These are phyloP conservation scores for Coelopa frigida DNA, from an alignment of 1,140 invertebrate species.

Conservation along the genomic window DNA sequence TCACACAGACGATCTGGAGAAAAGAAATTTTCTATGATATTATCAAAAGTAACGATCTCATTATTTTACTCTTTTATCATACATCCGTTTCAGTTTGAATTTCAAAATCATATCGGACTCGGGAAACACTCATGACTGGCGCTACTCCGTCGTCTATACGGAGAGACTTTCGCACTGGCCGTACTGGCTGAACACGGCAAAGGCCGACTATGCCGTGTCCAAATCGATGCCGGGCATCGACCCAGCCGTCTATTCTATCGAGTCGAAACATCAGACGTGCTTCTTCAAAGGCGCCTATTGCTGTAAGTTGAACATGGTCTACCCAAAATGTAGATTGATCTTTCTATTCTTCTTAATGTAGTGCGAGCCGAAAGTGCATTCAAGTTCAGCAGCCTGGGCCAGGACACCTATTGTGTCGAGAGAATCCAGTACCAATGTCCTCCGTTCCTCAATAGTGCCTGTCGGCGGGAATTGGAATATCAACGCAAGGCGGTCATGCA, in stretches of 20 bases:
- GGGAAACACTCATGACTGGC: constrained; percentile 61
- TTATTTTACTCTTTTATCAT: constrained; percentile 15
- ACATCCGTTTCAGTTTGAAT: constrained; percentile 51
- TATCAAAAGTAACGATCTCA: neutral
- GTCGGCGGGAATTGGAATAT: constrained; percentile 52
- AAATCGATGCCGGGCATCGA: constrained; percentile 37
- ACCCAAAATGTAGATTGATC: constrained; percentile 5
- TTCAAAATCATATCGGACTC: constrained; percentile 57
- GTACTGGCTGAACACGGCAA: constrained; percentile 50
- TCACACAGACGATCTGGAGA: no score
- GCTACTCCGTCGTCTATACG: constrained; percentile 59
- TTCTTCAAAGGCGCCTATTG: constrained; percentile 53
- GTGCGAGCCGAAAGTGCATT: constrained; percentile 54
- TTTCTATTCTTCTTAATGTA: constrained; percentile 35
- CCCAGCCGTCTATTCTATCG: constrained; percentile 48
- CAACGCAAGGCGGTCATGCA: constrained; percentile 56
- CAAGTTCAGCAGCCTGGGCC: constrained; percentile 45
- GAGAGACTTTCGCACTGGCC: constrained; percentile 60
- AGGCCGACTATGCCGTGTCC: constrained; percentile 54
- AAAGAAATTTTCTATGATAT: constrained; percentile 1
- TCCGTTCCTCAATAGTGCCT: constrained; percentile 49
- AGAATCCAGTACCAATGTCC: constrained; percentile 58
- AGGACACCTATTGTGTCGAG: constrained; percentile 53
- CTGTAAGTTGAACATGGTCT: constrained; percentile 48
- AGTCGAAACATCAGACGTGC: constrained; percentile 57